Evolutionary conservation across 2,888 invertebrate genomes (phyloP), one percentile per base, ranked within the genome.

Genomic region (Lampropteryx suffumata): DNA sequence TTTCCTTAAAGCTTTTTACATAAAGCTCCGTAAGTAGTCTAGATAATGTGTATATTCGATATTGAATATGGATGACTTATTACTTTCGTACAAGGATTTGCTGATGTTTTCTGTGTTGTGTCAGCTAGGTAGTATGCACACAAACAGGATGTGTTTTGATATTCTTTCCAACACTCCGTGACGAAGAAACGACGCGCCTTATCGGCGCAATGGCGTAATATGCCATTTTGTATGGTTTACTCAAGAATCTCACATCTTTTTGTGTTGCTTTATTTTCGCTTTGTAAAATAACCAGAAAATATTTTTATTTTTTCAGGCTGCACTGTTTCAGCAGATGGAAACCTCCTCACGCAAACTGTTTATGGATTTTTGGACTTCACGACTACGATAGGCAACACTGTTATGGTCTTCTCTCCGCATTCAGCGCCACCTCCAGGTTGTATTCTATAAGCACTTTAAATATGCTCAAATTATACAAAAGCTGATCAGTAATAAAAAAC

Each of bases 281-380:
- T 32, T 30, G 27, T 27, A 28, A 5, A 28, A 32, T 47, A 39
- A 34, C n/a, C 14, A 13, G 4, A 2, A 17, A 7, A 33, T 43
- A 13, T 30, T 47, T 41, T 55, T 32, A 0, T 39, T 42, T 55
- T 56, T 60, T 17, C 60, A 65, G 64, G 57, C 44, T 60, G 55
- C 33, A 14, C 51, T 14, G 55, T 51, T 24, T 37, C 61, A 47
- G 63, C 57, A 27, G 65, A 65, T 61, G 70, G 70, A 29, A 73
- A 91, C 61, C 91, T 93, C 61, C 90, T 95, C 58, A 98, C 97
- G 12, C 97, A 97, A 85, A 98, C 97, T 0, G 97, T 98, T 39
- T 97, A 97, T 72, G 98, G 98, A 45, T 98, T 98, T 84, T 89
- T 97, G 63, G 97, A 98, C 84, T 98, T 98, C 82, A 97, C 97